Percentiles rank a stretch among this genome's conserved stretches.
phyloP scores from a whole-genome alignment of 2,113 vertebrate genomes.

The Myiopsitta monachus region DNA sequence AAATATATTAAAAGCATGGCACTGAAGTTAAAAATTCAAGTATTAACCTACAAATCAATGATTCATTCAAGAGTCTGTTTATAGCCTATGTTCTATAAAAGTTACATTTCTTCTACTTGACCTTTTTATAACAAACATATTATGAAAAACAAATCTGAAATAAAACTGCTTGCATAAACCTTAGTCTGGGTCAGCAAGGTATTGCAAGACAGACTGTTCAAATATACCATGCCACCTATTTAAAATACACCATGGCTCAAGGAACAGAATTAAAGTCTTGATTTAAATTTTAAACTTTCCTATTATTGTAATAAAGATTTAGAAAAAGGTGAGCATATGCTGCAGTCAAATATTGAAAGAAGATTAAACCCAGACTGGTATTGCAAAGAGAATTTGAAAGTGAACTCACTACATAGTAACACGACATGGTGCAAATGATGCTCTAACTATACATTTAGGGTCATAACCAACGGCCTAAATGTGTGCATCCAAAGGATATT shows the following conservation, averaged over 20 bases:
- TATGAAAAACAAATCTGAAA: conserved; percentile 31
- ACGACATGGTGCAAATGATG: neutral
- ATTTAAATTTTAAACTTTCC: conserved; percentile 6
- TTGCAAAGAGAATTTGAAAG: neutral
- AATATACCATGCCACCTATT: neutral
- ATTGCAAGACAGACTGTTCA: neutral
- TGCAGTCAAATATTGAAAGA: neutral
- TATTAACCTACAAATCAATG: conserved; percentile 73
- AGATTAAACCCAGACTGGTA: neutral
- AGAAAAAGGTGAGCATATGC: neutral
- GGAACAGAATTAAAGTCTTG: neutral
- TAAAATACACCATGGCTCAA: neutral
- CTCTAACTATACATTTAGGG: neutral
- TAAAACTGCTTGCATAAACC: neutral
- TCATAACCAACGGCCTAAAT: neutral
- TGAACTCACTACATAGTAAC: neutral
- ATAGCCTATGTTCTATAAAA: neutral
- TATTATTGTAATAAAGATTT: neutral
- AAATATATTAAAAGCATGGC: conserved; percentile 67
- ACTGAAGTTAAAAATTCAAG: conserved; percentile 73
- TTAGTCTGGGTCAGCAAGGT: neutral
- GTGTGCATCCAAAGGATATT: neutral
- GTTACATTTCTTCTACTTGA: conserved; percentile 55
- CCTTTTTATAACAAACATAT: conserved; percentile 62
- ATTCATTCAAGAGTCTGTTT: conserved; percentile 68